phyloP scores from a whole-genome alignment of 1,140 invertebrate species.

The Chrysomallon squamiferum region DNA sequence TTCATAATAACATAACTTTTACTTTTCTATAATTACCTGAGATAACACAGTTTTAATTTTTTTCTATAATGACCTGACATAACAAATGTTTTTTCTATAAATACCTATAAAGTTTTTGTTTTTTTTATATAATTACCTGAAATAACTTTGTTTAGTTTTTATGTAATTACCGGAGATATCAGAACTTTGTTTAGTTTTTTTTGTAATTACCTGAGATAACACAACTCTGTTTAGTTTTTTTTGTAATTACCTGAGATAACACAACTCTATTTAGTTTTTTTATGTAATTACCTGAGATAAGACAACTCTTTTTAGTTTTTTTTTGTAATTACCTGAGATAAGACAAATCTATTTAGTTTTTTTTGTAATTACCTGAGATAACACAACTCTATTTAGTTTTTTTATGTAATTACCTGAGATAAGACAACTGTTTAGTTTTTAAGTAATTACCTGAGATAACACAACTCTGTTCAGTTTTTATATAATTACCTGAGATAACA shows the following conservation, averaged over 20 bases:
- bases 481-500: too few species aligned
- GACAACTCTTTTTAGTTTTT: background rate
- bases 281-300: constrained; percentile 38
- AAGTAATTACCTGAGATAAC: too few species aligned
- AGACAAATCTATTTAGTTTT: constrained; percentile 68
- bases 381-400: constrained; percentile 76
- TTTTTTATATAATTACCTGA: constrained; percentile 68
- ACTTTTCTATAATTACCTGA: too few species aligned
- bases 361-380: constrained; percentile 72
- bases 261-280: constrained; percentile 76
- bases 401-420: too few species aligned
- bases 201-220: constrained; percentile 70
- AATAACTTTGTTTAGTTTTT: background rate
- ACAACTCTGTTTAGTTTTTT: constrained; percentile 67
- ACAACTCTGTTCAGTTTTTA: too few species aligned
- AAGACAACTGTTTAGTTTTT: too few species aligned
- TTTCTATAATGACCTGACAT: background rate
- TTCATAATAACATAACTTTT: too few species aligned
- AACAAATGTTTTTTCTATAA: too few species aligned
- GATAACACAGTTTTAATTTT: too few species aligned
- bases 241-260: constrained; percentile 72
- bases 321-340: constrained; percentile 69
- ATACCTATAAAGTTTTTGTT: too few species aligned
- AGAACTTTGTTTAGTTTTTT: constrained; percentile 68
- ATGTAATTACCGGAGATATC: background rate